Evolutionary conservation across 1,140 invertebrate species (phyloP), one percentile per base, ranked within the genome.

Genomic region (Ditylenchus dipsaci): DNA sequence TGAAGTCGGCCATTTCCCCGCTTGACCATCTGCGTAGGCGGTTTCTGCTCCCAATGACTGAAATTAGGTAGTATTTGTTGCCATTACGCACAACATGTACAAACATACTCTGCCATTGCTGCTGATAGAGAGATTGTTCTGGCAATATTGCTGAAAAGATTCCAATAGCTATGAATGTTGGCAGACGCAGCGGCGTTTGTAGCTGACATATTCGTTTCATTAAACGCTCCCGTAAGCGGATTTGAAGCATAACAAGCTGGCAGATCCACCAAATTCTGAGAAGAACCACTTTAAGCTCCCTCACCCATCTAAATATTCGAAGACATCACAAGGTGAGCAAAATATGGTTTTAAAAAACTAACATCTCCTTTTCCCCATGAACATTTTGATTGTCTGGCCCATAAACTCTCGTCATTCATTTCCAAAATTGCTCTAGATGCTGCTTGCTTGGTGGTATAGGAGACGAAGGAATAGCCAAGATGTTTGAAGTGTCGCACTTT

Each of bases 401-500:
- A 92, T 93, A 68, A 99, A 91, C 82, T 96, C 93, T 15, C 91
- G 91, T 84, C 97, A 86, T 98, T 94, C 19, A 96, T 90, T n/a
- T 90, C 91, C 59, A 95, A 92, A 75, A 99, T 99, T 63, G 95
- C 95, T 84, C 95, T 91, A 62, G 93, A 93, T 30, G 95, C 95
- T 64, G 91, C 90, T 85, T 97, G 93, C 84, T 98, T 98, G 61
- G 91, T 94, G 19, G 91, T 90, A 87, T 96, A 98, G 7, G 1
- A 17, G 3, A 97, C 90, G 84, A 97, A 97, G n/a, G 93, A 92
- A 84, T 97, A 99, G 78, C 95, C 95, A 85, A 97, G 97, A 82
- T 97, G 93, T 86, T 97, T 97, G 87, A 98, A 98, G 70, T 97
- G 93, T 72, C 95, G 87, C 80, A 99, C 93, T 87, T 98, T 95